phyloP scores from a whole-genome alignment of 1,140 invertebrate species.

The Drosophila nigromelanica region DNA sequence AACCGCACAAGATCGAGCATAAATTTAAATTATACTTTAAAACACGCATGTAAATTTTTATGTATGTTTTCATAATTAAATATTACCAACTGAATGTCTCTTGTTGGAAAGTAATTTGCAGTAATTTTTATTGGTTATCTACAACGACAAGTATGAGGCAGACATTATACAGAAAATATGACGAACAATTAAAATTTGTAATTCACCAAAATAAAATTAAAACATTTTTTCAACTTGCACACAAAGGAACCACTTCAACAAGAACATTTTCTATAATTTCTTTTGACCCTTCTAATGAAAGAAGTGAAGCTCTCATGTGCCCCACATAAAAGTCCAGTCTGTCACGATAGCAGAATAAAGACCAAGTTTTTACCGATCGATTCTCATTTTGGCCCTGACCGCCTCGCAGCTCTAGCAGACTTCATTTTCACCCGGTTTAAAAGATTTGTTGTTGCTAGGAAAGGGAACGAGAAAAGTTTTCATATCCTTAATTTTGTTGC shows the following conservation, averaged over 20 bases:
- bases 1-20: slow-evolving; percentile 32
- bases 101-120: neutral
- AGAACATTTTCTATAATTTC: slow-evolving; percentile 52
- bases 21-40: slow-evolving; percentile 68
- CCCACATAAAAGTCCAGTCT: neutral
- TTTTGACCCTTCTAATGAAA: slow-evolving; percentile 45
- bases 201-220: no score
- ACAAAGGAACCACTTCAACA: slow-evolving; percentile 1
- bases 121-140: neutral
- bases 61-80: slow-evolving; percentile 10
- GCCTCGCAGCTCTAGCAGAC: slow-evolving; percentile 26
- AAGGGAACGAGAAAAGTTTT: slow-evolving; percentile 60
- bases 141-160: no score
- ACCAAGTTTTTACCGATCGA: slow-evolving; percentile 42
- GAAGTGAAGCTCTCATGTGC: slow-evolving; percentile 16
- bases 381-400: slow-evolving; percentile 46
- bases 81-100: neutral
- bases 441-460: slow-evolving; percentile 22
- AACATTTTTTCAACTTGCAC: no score
- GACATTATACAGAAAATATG: no score
- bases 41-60: slow-evolving; percentile 18
- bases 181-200: no score
- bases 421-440: slow-evolving; percentile 47
- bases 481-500: slow-evolving; percentile 66
- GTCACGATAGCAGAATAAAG: slow-evolving; percentile 26